A percentile compares a stretch with the other conserved stretches of the same genome.
Conservation (phyloP, 2,113 vertebrate genomes). For the Dicentrarchus labrax region DNA sequence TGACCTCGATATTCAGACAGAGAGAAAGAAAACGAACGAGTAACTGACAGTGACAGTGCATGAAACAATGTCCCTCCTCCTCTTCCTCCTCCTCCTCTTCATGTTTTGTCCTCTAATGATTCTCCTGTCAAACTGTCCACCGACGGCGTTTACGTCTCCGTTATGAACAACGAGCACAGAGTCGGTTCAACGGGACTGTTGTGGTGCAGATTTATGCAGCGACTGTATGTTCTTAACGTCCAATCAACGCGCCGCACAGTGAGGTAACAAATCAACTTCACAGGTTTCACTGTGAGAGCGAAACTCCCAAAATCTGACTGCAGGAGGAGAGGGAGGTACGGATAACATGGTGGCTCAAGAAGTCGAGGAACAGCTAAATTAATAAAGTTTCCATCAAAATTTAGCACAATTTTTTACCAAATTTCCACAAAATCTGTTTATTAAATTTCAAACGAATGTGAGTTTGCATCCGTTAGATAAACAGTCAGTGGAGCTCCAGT, state of each 20-base stretch:
- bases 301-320: too few species aligned
- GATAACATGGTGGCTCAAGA: too few species aligned
- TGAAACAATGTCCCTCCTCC: not conserved
- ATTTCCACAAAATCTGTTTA: too few species aligned
- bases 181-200: not conserved
- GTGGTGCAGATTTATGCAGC: not conserved
- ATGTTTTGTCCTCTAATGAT: conserved; percentile 18
- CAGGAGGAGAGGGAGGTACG: too few species aligned
- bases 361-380: too few species aligned
- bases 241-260: not conserved
- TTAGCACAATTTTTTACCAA: too few species aligned
- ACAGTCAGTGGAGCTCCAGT: too few species aligned
- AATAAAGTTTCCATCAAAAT: too few species aligned
- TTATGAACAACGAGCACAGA: not conserved
- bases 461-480: too few species aligned
- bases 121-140: not conserved
- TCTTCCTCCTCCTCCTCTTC: not conserved
- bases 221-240: not conserved
- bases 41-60: conserved; percentile 30
- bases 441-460: too few species aligned
- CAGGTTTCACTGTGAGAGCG: too few species aligned
- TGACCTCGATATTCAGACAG: conserved; percentile 43
- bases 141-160: not conserved
- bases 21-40: conserved; percentile 3
- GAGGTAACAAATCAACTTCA: not conserved